phyloP scores from a whole-genome alignment of 2,888 invertebrate genomes.

The Dynastes hyllus region DNA sequence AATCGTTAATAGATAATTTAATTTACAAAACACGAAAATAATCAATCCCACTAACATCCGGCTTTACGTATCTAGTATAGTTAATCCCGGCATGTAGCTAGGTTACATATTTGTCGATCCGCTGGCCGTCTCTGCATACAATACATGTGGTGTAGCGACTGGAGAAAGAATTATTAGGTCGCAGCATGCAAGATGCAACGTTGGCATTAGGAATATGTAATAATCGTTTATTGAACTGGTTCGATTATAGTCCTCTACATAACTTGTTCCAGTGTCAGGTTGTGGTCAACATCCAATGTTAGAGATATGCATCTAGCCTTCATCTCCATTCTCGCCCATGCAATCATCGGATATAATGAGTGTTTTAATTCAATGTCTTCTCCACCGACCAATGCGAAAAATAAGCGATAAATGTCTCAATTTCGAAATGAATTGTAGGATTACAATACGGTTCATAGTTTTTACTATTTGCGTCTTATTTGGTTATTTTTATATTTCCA shows the following conservation, averaged over 20 bases:
- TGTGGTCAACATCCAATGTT: slow-evolving; percentile 55
- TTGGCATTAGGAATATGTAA: slow-evolving; percentile 56
- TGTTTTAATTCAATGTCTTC: slow-evolving; percentile 67
- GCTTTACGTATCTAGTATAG: slow-evolving; percentile 3
- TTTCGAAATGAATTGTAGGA: slow-evolving; percentile 53
- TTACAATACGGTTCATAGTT: background rate
- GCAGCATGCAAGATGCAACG: slow-evolving; percentile 55
- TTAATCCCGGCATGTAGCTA: background rate
- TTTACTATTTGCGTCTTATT: too few relatives aligned
- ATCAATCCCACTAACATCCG: slow-evolving; percentile 6
- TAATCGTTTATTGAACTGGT: slow-evolving; percentile 62
- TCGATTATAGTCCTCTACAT: slow-evolving; percentile 63
- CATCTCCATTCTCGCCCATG: slow-evolving; percentile 53
- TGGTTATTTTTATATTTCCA: too few relatives aligned
- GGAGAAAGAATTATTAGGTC: slow-evolving; percentile 56
- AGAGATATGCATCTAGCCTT: slow-evolving; percentile 61
- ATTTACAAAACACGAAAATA: slow-evolving; percentile 39
- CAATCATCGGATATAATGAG: slow-evolving; percentile 64
- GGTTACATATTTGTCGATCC: slow-evolving; percentile 8
- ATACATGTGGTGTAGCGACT: slow-evolving; percentile 1
- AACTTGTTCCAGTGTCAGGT: slow-evolving; percentile 60
- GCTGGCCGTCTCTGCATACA: background rate
- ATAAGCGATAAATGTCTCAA: slow-evolving; percentile 67
- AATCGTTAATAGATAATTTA: slow-evolving; percentile 38
- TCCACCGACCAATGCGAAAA: slow-evolving; percentile 61